A percentile compares a stretch with the other conserved stretches of the same genome.
phyloP scores from a whole-genome alignment of 2,888 invertebrate species.

The Barypeithes pellucidus region DNA sequence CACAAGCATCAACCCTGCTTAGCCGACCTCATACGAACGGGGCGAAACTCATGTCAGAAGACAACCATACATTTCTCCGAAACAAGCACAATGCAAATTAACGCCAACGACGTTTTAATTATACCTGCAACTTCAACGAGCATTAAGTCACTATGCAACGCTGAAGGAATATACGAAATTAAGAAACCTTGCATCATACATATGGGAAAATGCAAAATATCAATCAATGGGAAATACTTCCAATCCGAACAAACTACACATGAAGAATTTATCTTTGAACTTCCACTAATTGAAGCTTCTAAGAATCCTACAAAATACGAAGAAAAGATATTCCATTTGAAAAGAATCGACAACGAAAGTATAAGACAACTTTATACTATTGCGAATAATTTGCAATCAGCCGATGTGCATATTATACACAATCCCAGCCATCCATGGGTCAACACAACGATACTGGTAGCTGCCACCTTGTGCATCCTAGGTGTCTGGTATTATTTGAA shows the following conservation, averaged over 20 bases:
- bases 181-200: not conserved
- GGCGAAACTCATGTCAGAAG: constrained; percentile 22
- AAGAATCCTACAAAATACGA: too few relatives aligned
- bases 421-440: too few relatives aligned
- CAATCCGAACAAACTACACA: constrained; percentile 2
- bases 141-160: not conserved
- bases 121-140: not conserved
- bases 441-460: too few relatives aligned
- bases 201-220: not conserved
- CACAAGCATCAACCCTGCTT: constrained; percentile 34
- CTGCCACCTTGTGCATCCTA: too few relatives aligned
- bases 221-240: constrained; percentile 4
- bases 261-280: constrained; percentile 9
- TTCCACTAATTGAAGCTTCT: too few relatives aligned
- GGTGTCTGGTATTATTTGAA: too few relatives aligned
- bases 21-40: constrained; percentile 31
- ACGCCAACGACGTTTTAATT: not conserved
- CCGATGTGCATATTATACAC: too few relatives aligned
- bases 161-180: constrained; percentile 3
- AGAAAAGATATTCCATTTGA: too few relatives aligned
- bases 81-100: constrained; percentile 12
- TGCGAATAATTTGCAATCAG: too few relatives aligned
- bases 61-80: too few relatives aligned
- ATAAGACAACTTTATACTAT: too few relatives aligned
- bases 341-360: too few relatives aligned